Base-by-base conservation (phyloP, 2,888 invertebrate species). In the Lasiommata megera region DNA sequence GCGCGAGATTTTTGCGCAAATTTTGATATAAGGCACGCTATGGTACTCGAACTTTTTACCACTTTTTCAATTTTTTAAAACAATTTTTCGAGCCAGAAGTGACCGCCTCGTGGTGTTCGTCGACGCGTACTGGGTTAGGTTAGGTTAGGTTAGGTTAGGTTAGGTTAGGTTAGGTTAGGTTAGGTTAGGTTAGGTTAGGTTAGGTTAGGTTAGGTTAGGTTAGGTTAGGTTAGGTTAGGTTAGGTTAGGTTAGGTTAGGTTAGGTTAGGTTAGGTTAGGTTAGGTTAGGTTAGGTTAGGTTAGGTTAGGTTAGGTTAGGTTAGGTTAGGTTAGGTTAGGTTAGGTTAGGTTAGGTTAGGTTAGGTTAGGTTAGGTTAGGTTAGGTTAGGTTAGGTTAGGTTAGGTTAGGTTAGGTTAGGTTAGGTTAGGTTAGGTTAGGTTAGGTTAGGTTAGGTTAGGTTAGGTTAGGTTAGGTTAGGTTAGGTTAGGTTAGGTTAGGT, bases 61-160 rank as follows among this genome's bases (percentile, higher is more conserved):
- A n/a, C n/a, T n/a, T n/a, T n/a, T n/a, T n/a, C n/a, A n/a, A n/a
- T n/a, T n/a, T n/a, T n/a, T n/a, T n/a, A n/a, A n/a, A n/a, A n/a
- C n/a, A n/a, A n/a, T n/a, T n/a, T n/a, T n/a, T n/a, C n/a, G n/a
- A n/a, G n/a, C n/a, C n/a, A n/a, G n/a, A n/a, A n/a, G n/a, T n/a
- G n/a, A n/a, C n/a, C n/a, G n/a, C n/a, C n/a, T n/a, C n/a, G n/a
- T n/a, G n/a, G n/a, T n/a, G n/a, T n/a, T n/a, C n/a, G n/a, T n/a
- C n/a, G n/a, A n/a, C n/a, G n/a, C n/a, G n/a, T n/a, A n/a, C n/a
- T n/a, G n/a, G n/a, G n/a, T n/a, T n/a, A n/a, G 63, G 63, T 63
- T 63, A 63, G 63, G 63, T 63, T 61, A 63, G 60, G 60, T 63
- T 63, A 63, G 61, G 61, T 59, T 59, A 60, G 60, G 60, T 59